phyloP scores from a whole-genome alignment of 2,888 invertebrate genomes.

The Nomada flava region DNA sequence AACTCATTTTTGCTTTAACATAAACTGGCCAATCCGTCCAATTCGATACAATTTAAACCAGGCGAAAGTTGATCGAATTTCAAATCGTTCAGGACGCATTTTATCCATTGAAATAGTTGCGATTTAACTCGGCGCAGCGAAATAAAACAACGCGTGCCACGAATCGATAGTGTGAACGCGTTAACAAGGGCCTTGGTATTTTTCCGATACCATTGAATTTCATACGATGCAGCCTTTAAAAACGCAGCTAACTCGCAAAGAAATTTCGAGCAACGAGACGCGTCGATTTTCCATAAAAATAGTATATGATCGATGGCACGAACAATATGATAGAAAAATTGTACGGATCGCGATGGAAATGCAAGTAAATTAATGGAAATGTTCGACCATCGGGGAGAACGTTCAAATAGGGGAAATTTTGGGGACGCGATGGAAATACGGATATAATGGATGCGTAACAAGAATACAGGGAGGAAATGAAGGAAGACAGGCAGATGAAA shows the following conservation, averaged over 20 bases:
- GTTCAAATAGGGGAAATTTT: no score
- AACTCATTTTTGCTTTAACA: not conserved
- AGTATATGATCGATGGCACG: constrained; percentile 37
- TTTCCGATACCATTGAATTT: constrained; percentile 32
- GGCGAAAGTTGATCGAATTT: not conserved
- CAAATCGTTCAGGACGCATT: not conserved
- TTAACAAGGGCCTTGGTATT: constrained; percentile 35
- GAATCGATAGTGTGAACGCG: constrained; percentile 40
- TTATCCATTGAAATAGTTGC: not conserved
- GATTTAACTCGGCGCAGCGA: not conserved
- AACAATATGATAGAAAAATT: constrained; percentile 44
- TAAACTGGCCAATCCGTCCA: not conserved
- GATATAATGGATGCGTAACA: not conserved
- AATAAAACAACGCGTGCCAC: not conserved
- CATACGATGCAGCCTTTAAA: constrained; percentile 12
- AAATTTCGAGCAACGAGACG: constrained; percentile 29
- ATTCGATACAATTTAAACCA: not conserved
- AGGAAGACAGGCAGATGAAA: not conserved
- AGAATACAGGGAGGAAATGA: not conserved
- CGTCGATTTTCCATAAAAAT: constrained; percentile 43
- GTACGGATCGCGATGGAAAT: constrained; percentile 14
- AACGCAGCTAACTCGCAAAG: constrained; percentile 17
- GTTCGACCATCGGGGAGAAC: not conserved
- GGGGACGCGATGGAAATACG: not conserved
- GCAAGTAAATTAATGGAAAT: constrained; percentile 14